phyloP scores from a whole-genome alignment of 2,113 vertebrate species.

The Takifugu flavidus region DNA sequence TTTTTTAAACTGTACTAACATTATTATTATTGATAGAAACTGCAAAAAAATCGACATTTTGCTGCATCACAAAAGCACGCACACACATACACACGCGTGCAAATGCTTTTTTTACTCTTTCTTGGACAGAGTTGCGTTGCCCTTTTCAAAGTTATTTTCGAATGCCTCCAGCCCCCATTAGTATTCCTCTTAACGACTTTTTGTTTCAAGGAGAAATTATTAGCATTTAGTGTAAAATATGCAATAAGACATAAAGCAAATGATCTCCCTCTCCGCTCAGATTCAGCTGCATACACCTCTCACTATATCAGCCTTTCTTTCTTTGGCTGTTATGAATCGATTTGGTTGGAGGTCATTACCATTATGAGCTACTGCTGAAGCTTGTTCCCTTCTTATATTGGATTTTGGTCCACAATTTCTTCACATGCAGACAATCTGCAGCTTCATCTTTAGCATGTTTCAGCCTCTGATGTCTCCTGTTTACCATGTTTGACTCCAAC shows the following conservation, averaged over 20 bases:
- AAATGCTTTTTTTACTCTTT: slow-evolving; percentile 19
- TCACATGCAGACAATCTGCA: slow-evolving; percentile 37
- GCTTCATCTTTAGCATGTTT: slow-evolving; percentile 23
- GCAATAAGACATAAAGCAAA: slow-evolving; percentile 50
- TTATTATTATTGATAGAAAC: too few species aligned
- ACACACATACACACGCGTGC: slow-evolving; percentile 2
- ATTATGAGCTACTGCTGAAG: slow-evolving; percentile 50
- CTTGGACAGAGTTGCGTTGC: slow-evolving; percentile 58
- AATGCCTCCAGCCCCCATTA: slow-evolving; percentile 60
- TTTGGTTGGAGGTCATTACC: slow-evolving; percentile 51
- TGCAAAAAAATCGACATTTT: too few species aligned
- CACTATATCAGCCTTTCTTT: not conserved
- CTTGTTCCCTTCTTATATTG: slow-evolving; percentile 54
- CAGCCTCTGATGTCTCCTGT: slow-evolving; percentile 13
- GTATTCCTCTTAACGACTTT: slow-evolving; percentile 59
- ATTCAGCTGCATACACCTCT: slow-evolving; percentile 43
- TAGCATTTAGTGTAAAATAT: slow-evolving; percentile 60
- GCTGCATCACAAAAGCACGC: not conserved
- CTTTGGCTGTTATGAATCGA: slow-evolving; percentile 46
- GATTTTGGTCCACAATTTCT: slow-evolving; percentile 42
- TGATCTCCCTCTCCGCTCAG: slow-evolving; percentile 32
- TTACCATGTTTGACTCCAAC: not conserved
- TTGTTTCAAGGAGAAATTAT: slow-evolving; percentile 71
- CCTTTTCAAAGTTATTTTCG: slow-evolving; percentile 69
- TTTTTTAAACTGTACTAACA: too few species aligned